Evolutionary conservation across 2,113 vertebrate genomes (phyloP).

Genomic region (Xiphorhynchus elegans): DNA sequence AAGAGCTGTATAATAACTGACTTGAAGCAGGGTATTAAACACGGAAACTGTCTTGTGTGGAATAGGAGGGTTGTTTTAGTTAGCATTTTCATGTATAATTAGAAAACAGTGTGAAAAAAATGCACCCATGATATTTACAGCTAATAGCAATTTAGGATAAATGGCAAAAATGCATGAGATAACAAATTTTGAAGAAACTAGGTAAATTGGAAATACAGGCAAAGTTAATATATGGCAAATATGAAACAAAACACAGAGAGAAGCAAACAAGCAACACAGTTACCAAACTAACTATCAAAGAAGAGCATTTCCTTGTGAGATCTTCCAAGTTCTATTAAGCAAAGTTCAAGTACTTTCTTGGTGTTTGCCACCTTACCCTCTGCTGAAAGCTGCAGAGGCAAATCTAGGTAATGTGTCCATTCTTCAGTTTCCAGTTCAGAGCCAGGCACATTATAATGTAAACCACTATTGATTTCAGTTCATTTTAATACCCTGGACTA

Average conservation of each 20-base stretch:
- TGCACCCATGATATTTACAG: not conserved
- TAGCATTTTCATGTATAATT: conserved; percentile 7
- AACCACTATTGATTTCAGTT: conserved; percentile 64
- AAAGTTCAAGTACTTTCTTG: not conserved
- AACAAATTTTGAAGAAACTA: not conserved
- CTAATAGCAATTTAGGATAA: not conserved
- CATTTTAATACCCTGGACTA: conserved; percentile 44
- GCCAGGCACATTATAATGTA: conserved; percentile 34
- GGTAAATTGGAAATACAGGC: not conserved
- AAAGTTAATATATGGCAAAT: not conserved
- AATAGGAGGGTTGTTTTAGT: not conserved
- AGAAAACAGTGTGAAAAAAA: not conserved
- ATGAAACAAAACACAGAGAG: not conserved
- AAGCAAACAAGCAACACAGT: not conserved
- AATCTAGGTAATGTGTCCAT: not conserved
- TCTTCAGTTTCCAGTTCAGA: conserved; percentile 19
- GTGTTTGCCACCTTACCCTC: not conserved
- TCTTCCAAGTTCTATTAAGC: not conserved
- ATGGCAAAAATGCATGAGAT: not conserved
- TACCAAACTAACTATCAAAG: not conserved
- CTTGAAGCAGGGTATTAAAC: not conserved
- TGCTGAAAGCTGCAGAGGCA: not conserved
- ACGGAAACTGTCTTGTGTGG: not conserved
- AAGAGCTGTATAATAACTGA: not conserved
- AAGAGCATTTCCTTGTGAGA: not conserved